Evolutionary conservation across 2,797 vertebrate species (phyloP).

Genomic region (Todus mexicanus): DNA sequence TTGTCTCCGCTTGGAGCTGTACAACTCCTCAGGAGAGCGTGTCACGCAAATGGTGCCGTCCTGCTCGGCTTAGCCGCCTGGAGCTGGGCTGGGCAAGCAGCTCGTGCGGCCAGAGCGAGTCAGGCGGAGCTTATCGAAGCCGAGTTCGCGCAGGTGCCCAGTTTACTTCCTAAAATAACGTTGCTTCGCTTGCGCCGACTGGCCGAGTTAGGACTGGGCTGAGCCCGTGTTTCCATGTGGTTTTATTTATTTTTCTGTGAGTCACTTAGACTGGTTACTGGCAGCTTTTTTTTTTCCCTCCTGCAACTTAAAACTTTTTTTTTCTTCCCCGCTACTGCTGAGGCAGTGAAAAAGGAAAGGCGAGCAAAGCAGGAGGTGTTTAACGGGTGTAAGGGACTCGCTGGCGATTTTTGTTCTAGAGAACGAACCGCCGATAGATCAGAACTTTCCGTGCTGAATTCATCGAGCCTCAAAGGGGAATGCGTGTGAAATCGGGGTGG

Average conservation of each 20-base stretch:
- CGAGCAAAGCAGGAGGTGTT: neutral
- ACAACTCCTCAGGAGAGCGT: neutral
- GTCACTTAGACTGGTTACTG: neutral
- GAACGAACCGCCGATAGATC: neutral
- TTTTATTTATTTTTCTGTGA: neutral
- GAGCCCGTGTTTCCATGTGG: neutral
- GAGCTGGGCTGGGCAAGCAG: neutral
- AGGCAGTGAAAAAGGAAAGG: neutral
- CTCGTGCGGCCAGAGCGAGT: too few relatives aligned
- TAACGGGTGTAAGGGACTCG: neutral
- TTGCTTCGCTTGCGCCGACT: neutral
- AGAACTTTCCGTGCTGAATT: neutral
- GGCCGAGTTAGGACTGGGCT: neutral
- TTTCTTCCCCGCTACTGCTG: neutral
- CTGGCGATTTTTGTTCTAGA: neutral
- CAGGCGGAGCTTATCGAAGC: neutral
- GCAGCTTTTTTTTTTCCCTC: neutral
- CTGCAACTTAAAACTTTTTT: neutral
- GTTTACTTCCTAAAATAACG: neutral
- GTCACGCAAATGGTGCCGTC: neutral
- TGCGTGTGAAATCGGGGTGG: neutral
- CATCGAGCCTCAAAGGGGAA: neutral
- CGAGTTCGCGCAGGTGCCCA: neutral
- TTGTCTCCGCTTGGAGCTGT: neutral
- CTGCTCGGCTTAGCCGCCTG: neutral